Evolutionary conservation across 2,888 invertebrate genomes (phyloP).

Genomic region (Venustoraphidia nigricollis): DNA sequence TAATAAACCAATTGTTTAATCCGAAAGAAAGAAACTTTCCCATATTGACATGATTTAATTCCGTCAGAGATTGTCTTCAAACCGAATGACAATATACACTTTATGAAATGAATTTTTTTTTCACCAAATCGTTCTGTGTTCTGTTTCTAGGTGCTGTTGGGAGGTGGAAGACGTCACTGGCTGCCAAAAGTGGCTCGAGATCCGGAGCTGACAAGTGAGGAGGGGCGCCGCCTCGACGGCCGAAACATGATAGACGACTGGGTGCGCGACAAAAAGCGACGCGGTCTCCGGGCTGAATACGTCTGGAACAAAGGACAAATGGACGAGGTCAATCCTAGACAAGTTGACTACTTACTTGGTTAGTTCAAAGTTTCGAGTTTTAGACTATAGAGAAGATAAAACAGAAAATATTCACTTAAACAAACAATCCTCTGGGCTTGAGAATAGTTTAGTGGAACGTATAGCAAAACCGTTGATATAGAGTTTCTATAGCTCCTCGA

Average conservation of each 20-base stretch:
- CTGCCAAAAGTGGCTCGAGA: conserved; percentile 54
- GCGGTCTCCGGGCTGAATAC: conserved; percentile 50
- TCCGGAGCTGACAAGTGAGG: conserved; percentile 51
- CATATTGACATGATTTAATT: no score
- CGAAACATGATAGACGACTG: conserved; percentile 68
- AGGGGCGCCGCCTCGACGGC: conserved; percentile 58
- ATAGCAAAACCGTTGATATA: no score
- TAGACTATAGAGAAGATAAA: neutral
- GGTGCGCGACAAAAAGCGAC: conserved; percentile 56
- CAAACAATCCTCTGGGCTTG: no score
- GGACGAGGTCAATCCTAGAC: conserved; percentile 47
- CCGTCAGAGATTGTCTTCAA: no score
- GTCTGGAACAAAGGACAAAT: conserved; percentile 60
- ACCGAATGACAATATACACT: no score
- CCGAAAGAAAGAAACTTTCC: no score
- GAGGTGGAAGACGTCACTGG: conserved; percentile 63
- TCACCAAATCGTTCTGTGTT: neutral
- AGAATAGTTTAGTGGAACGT: no score
- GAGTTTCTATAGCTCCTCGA: no score
- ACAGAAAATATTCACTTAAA: no score
- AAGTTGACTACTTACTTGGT: conserved; percentile 62
- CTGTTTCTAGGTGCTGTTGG: conserved; percentile 50
- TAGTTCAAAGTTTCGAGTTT: conserved; percentile 23
- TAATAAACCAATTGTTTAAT: no score
- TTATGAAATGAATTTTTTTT: no score